phyloP scores from a whole-genome alignment of 2,888 invertebrate species.

The Listrodromus nycthemerus region DNA sequence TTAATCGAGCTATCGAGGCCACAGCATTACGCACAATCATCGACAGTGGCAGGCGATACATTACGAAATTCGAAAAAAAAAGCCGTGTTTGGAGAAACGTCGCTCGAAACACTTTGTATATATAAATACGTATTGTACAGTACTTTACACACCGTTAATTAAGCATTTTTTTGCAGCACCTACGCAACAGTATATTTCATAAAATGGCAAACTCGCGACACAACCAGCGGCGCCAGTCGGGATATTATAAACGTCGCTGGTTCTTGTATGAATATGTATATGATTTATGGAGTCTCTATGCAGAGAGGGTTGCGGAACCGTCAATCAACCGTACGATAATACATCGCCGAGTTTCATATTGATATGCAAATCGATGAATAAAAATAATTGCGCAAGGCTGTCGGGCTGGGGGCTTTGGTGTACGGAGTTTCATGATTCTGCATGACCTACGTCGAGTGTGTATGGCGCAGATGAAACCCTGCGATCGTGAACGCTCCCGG shows the following conservation, averaged over 20 bases:
- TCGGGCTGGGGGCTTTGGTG: not conserved
- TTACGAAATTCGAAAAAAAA: slow-evolving; percentile 43
- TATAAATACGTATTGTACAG: slow-evolving; percentile 8
- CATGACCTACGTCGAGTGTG: not conserved
- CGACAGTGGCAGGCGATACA: slow-evolving; percentile 1
- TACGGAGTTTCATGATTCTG: not conserved
- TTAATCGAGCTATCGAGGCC: slow-evolving; percentile 29
- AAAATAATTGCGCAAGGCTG: slow-evolving; percentile 17
- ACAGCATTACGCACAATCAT: not conserved
- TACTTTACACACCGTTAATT: slow-evolving; percentile 50
- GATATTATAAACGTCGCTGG: slow-evolving; percentile 33
- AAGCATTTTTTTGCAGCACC: slow-evolving; percentile 49
- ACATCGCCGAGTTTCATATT: slow-evolving; percentile 1
- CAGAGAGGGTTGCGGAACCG: slow-evolving; percentile 59
- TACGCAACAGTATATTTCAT: slow-evolving; percentile 44
- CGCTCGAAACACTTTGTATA: slow-evolving; percentile 21
- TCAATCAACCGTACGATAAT: slow-evolving; percentile 47
- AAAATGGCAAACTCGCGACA: slow-evolving; percentile 50
- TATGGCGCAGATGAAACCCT: not conserved
- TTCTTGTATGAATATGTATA: slow-evolving; percentile 50
- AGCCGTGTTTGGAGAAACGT: slow-evolving; percentile 41
- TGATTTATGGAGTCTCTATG: slow-evolving; percentile 57
- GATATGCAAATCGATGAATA: slow-evolving; percentile 14
- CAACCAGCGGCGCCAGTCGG: slow-evolving; percentile 53
- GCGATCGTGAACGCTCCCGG: slow-evolving; percentile 47